These are phyloP conservation scores for Tethea ocularis DNA, from an alignment of 2,888 invertebrate genomes.

Conservation along the genomic window DNA sequence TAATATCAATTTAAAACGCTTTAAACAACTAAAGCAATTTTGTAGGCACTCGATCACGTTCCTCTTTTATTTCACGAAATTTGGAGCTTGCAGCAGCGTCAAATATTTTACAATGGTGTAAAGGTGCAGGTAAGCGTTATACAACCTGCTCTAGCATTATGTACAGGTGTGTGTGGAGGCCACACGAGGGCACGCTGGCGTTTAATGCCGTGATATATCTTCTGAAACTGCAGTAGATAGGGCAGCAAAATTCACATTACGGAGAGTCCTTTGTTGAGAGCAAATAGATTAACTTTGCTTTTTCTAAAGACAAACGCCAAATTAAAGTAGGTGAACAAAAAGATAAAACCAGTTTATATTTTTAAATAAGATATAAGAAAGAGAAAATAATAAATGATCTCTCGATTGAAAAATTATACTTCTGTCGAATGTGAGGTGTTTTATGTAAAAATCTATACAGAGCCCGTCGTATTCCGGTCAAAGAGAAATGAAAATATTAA, in stretches of 20 bases:
- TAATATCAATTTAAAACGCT: neutral
- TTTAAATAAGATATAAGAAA: no score
- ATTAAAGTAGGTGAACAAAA: neutral
- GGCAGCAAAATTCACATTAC: constrained; percentile 31
- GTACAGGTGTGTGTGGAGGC: constrained; percentile 34
- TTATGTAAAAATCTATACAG: constrained; percentile 25
- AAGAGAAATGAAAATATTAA: constrained; percentile 25
- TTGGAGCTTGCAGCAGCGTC: constrained; percentile 27
- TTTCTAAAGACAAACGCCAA: neutral
- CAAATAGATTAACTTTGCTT: constrained; percentile 13
- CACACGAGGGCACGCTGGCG: constrained; percentile 38
- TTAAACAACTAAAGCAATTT: constrained; percentile 20
- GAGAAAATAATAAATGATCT: neutral
- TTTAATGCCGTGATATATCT: constrained; percentile 51
- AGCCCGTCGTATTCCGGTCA: constrained; percentile 27
- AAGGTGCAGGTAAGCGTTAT: constrained; percentile 43
- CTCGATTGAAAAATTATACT: constrained; percentile 27
- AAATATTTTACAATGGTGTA: constrained; percentile 40
- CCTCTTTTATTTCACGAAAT: constrained; percentile 32
- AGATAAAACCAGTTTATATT: neutral
- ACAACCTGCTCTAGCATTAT: constrained; percentile 26
- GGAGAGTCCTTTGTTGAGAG: constrained; percentile 18
- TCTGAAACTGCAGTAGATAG: constrained; percentile 43
- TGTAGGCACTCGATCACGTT: constrained; percentile 13
- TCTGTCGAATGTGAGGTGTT: constrained; percentile 30